Evolutionary conservation across 2,888 invertebrate species (phyloP).

Genomic region (Psylliodes chrysocephalus): DNA sequence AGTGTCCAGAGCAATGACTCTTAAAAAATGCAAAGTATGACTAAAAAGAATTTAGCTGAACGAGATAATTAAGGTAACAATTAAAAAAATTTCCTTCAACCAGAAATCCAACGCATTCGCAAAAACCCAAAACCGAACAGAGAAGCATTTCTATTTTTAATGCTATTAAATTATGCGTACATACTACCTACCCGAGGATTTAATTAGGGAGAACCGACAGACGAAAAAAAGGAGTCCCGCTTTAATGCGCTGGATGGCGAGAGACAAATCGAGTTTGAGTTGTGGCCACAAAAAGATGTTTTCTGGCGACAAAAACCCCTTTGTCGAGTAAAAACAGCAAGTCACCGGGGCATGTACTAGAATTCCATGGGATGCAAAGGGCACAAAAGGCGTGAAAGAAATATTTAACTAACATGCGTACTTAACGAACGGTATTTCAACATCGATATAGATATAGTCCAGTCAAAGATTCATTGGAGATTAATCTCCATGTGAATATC

Average conservation of each 20-base stretch:
- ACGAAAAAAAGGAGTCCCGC: constrained; percentile 7
- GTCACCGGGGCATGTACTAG: constrained; percentile 39
- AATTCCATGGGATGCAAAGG: constrained; percentile 30
- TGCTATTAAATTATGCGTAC: constrained; percentile 9
- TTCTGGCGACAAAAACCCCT: constrained; percentile 35
- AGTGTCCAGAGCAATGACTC: too few species aligned
- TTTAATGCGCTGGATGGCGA: constrained; percentile 25
- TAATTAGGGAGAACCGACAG: constrained; percentile 30
- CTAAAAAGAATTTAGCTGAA: too few species aligned
- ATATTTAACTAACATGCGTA: constrained; percentile 44
- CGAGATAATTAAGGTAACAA: too few species aligned
- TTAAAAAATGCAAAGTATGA: too few species aligned
- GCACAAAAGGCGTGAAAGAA: constrained; percentile 44
- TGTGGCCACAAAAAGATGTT: constrained; percentile 31
- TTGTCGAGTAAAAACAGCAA: constrained; percentile 37
- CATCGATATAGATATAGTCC: constrained; percentile 20
- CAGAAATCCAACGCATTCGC: too few species aligned
- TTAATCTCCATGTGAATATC: too few species aligned
- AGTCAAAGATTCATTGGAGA: too few species aligned
- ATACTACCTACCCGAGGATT: constrained; percentile 20
- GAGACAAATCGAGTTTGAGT: constrained; percentile 29
- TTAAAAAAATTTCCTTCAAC: too few species aligned
- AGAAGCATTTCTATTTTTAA: constrained; percentile 3
- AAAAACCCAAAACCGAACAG: neutral
- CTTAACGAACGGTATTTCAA: constrained; percentile 37